These are phyloP conservation scores for Nipponacmea schrenckii DNA, from an alignment of 2,888 invertebrate species.

Conservation along the genomic window DNA sequence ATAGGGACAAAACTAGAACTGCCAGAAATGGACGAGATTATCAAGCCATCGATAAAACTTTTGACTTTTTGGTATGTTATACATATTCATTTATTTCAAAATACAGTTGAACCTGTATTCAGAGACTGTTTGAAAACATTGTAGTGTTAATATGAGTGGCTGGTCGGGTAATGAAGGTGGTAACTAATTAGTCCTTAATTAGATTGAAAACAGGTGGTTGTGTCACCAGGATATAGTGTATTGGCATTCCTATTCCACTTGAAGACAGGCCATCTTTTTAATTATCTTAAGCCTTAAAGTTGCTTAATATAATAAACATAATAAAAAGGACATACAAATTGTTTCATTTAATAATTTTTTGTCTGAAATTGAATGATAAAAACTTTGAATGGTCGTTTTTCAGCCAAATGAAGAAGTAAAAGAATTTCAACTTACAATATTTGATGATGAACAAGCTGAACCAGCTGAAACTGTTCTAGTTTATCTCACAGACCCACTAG, in stretches of 20 bases:
- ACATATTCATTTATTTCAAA: no score
- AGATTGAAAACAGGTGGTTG: no score
- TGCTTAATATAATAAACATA: no score
- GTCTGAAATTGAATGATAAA: no score
- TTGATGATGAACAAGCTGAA: constrained; percentile 59
- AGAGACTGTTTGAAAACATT: no score
- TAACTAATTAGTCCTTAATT: no score
- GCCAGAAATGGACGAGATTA: constrained; percentile 58
- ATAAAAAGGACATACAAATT: neutral
- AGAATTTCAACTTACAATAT: constrained; percentile 45
- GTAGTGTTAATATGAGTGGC: no score
- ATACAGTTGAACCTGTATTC: neutral
- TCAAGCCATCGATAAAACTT: constrained; percentile 46
- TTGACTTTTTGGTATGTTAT: constrained; percentile 24
- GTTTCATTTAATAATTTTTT: neutral
- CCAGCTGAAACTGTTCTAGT: constrained; percentile 59
- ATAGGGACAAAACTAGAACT: constrained; percentile 39
- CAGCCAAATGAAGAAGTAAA: constrained; percentile 53
- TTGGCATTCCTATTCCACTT: no score
- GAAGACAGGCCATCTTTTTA: no score
- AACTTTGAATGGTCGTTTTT: neutral
- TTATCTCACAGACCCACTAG: constrained; percentile 59
- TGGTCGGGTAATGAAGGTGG: no score
- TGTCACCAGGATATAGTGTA: no score
- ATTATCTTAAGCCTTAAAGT: no score